A percentile compares a stretch with the other conserved stretches of the same genome.
Conservation (phyloP, 2,113 vertebrate genomes). For the Amazona vittata region DNA sequence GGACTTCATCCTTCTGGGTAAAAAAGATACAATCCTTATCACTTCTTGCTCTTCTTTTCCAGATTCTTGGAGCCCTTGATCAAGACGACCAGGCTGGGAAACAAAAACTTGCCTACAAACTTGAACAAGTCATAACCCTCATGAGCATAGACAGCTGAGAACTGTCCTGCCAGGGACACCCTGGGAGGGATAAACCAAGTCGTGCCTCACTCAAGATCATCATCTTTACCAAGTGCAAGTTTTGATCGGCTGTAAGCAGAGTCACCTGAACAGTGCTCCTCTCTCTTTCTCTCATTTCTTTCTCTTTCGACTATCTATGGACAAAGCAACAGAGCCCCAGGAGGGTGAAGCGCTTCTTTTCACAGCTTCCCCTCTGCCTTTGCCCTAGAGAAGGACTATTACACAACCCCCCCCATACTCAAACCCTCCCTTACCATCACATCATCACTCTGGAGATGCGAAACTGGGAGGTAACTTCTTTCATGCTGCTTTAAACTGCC, state of each 20-base stretch:
- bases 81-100: slow-evolving; percentile 94
- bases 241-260: slow-evolving; percentile 79
- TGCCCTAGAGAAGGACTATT: slow-evolving; percentile 12
- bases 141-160: slow-evolving; percentile 99
- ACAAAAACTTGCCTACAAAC: slow-evolving; percentile 98
- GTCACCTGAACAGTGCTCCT: slow-evolving; percentile 60
- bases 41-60: slow-evolving; percentile 5
- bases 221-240: slow-evolving; percentile 92
- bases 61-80: slow-evolving; percentile 94
- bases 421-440: background rate
- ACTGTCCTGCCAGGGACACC: slow-evolving; percentile 93
- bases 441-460: slow-evolving; percentile 53
- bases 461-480: slow-evolving; percentile 49
- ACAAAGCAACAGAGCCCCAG: slow-evolving; percentile 40
- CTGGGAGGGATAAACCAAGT: slow-evolving; percentile 99
- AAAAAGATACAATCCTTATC: background rate
- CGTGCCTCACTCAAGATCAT: slow-evolving; percentile 99
- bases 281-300: slow-evolving; percentile 35
- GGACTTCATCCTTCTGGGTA: background rate
- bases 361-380: slow-evolving; percentile 56
- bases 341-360: slow-evolving; percentile 58
- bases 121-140: slow-evolving; percentile 99
- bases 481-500: slow-evolving; percentile 72
- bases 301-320: slow-evolving; percentile 34
- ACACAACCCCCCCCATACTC: background rate